Conservation (phyloP, 2,113 vertebrate genomes). For the Anoura caudifer region DNA sequence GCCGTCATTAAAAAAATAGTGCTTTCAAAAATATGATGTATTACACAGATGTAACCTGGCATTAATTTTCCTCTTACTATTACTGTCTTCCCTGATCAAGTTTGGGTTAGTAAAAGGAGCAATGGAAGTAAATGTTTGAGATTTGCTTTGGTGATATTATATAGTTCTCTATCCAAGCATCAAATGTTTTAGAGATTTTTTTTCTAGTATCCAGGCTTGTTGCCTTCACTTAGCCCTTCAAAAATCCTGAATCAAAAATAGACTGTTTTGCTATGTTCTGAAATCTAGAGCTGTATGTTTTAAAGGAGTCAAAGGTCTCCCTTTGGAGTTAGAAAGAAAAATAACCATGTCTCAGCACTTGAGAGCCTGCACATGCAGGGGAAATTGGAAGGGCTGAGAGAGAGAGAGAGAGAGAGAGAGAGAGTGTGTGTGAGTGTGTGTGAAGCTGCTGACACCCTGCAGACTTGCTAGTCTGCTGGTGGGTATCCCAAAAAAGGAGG, state of each 20-base stretch:
- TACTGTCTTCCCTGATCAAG: background rate
- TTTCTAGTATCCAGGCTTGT: slow-evolving; percentile 19
- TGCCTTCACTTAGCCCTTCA: slow-evolving; percentile 21
- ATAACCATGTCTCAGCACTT: background rate
- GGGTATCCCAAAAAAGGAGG: background rate
- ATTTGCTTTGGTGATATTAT: background rate
- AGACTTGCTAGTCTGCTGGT: background rate
- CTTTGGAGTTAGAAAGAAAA: background rate
- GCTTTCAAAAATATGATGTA: background rate
- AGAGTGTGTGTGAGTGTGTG: no score
- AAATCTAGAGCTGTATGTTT: background rate
- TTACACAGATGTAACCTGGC: background rate
- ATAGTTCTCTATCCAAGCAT: background rate
- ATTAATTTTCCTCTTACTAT: background rate
- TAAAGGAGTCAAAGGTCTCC: background rate
- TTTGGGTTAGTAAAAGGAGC: background rate
- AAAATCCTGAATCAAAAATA: slow-evolving; percentile 41
- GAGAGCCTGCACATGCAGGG: background rate
- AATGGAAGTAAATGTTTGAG: background rate
- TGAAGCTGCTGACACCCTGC: background rate
- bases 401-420: no score
- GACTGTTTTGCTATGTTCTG: background rate
- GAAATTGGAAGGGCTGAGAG: background rate
- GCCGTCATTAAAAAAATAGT: background rate
- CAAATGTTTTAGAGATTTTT: background rate